These are phyloP conservation scores for Cyclophora albipunctata DNA, from an alignment of 2,888 invertebrate species.

Conservation along the genomic window DNA sequence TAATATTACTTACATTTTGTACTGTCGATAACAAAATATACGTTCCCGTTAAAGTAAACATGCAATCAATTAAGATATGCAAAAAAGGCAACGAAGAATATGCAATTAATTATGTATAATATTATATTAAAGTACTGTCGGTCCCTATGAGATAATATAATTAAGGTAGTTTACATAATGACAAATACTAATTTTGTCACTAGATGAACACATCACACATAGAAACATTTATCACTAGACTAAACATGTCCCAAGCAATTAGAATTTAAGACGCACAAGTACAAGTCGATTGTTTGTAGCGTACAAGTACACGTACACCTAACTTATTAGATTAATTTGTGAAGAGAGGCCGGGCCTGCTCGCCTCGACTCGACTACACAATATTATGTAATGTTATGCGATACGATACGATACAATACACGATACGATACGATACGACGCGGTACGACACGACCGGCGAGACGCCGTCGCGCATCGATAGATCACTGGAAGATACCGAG, in stretches of 20 bases:
- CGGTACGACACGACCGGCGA: neutral
- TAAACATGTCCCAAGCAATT: conserved; percentile 65
- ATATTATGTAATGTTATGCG: neutral
- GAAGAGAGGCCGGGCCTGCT: conserved; percentile 54
- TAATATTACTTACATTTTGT: conserved; percentile 31
- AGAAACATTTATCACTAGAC: conserved; percentile 65
- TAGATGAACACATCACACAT: conserved; percentile 71
- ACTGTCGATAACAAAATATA: conserved; percentile 27
- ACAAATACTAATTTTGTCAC: conserved; percentile 59
- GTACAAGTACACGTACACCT: conserved; percentile 38
- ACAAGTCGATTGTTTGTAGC: conserved; percentile 35
- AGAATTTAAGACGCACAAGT: conserved; percentile 47
- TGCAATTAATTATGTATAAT: conserved; percentile 33
- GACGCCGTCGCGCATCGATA: conserved; percentile 40
- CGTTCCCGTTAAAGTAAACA: conserved; percentile 34
- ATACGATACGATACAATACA: neutral
- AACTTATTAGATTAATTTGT: conserved; percentile 65
- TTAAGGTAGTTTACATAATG: conserved; percentile 40
- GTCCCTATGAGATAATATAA: conserved; percentile 39
- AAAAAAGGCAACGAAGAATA: conserved; percentile 56
- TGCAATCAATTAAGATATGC: conserved; percentile 45
- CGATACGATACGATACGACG: neutral
- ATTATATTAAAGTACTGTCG: conserved; percentile 34
- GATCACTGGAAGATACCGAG: conserved; percentile 72
- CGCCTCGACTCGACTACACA: conserved; percentile 45